Evolutionary conservation across 2,888 invertebrate genomes (phyloP).

Genomic region (Chloroclysta siterata): DNA sequence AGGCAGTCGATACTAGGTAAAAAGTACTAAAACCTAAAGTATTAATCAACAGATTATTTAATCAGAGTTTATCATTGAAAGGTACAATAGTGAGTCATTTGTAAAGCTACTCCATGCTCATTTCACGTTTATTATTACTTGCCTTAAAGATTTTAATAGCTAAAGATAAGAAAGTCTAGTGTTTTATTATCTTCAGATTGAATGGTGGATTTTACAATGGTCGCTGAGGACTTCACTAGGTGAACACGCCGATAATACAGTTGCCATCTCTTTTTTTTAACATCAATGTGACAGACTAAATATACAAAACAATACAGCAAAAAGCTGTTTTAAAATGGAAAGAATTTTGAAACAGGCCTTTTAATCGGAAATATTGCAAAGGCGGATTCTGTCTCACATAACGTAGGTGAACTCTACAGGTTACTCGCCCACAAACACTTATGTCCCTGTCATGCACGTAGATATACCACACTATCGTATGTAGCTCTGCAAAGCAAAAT

Average conservation of each 20-base stretch:
- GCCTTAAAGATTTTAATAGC: background rate
- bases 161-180: background rate
- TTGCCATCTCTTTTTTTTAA: too few relatives aligned
- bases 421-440: constrained; percentile 7
- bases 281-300: too few relatives aligned
- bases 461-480: constrained; percentile 49
- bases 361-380: background rate
- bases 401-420: background rate
- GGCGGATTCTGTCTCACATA: too few relatives aligned
- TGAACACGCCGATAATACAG: too few relatives aligned
- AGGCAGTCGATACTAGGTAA: too few relatives aligned
- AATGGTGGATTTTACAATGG: too few relatives aligned
- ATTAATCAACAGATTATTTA: background rate
- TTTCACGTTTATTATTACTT: background rate
- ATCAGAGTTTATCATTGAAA: background rate
- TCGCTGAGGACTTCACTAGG: too few relatives aligned
- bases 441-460: constrained; percentile 43
- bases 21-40: background rate
- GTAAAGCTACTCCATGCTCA: background rate
- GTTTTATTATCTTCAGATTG: background rate
- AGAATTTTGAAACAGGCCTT: too few relatives aligned
- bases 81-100: background rate
- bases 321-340: too few relatives aligned
- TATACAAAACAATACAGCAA: too few relatives aligned
- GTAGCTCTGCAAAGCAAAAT: constrained; percentile 50